Base-by-base conservation (phyloP, 2,113 vertebrate genomes). In the Scomber colias region DNA sequence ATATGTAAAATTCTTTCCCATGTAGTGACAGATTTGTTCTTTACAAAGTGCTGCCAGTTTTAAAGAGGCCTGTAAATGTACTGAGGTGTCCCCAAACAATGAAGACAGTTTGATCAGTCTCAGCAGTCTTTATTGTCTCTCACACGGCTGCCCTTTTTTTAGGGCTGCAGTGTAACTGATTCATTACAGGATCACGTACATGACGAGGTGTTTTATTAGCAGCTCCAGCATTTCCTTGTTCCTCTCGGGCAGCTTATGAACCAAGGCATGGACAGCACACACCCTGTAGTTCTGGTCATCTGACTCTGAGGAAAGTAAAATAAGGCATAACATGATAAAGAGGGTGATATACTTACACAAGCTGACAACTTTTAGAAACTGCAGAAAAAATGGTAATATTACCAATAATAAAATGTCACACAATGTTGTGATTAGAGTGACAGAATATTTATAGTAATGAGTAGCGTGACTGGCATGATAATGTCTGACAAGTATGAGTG, bases 151-250 rank as follows among this genome's bases (percentile, higher is more conserved):
- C 17, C 12, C 8, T 44, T 30, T 0, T 44, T 27, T 50, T 24
- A 35, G 61, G 75, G 75, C 63, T 83, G 81, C 81, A 81, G 51
- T 27, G 61, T 57, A 19, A 75, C 44, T 6, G 51, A 71, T 59
- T 73, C 21, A 54, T 71, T 77, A 68, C 15, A 40, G 51, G 49
- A 40, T 50, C 12, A 89, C 93, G 80, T 96, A 99, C 98, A 93
- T 97, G 92, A 97, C 96, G 54, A 99, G 95, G 89, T 99, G 97
- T 90, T 97, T 97, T 87, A 97, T 97, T 76, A 99, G 94, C 82
- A 98, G 94, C 93, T 98, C 97, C 95, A 99, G 94, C 97, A 99
- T 99, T 92, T 99, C 97, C 87, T 95, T 95, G 94, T 98, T 98
- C 88, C 95, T 97, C 71, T 98, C 96, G 0, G 98, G 97, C 67